phyloP scores from a whole-genome alignment of 2,888 invertebrate species.

The Macrosoma leucophasiata region DNA sequence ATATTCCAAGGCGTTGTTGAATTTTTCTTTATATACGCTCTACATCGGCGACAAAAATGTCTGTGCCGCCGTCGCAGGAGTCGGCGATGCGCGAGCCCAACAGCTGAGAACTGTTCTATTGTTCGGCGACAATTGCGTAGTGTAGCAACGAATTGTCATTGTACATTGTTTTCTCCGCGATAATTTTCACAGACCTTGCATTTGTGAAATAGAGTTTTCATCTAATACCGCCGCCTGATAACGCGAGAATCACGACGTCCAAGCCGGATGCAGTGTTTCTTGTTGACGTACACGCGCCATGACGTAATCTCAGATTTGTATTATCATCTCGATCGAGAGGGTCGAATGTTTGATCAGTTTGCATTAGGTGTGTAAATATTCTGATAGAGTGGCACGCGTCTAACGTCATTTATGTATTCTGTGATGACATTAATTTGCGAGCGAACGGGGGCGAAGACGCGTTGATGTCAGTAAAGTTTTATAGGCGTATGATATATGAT shows the following conservation, averaged over 20 bases:
- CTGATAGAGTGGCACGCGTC: slow-evolving; percentile 14
- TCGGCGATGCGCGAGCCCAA: slow-evolving; percentile 40
- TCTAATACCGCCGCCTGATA: slow-evolving; percentile 41
- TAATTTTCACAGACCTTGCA: slow-evolving; percentile 45
- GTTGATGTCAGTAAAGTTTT: slow-evolving; percentile 21
- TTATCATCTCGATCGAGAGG: slow-evolving; percentile 30
- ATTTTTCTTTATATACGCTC: slow-evolving; percentile 15
- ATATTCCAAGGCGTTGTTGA: slow-evolving; percentile 39
- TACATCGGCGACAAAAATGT: slow-evolving; percentile 17
- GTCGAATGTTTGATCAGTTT: slow-evolving; percentile 23
- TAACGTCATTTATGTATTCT: slow-evolving; percentile 24
- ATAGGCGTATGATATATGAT: slow-evolving; percentile 13
- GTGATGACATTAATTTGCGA: slow-evolving; percentile 25
- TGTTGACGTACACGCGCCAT: slow-evolving; percentile 43
- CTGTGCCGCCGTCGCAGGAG: slow-evolving; percentile 23
- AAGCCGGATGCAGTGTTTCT: slow-evolving; percentile 63
- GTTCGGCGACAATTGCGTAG: slow-evolving; percentile 49
- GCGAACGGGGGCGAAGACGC: slow-evolving; percentile 37
- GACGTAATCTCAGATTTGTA: slow-evolving; percentile 55
- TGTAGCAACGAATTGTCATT: slow-evolving; percentile 43
- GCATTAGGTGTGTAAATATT: slow-evolving; percentile 25
- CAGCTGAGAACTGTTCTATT: slow-evolving; percentile 46
- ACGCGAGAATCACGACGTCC: slow-evolving; percentile 41
- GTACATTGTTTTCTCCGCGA: slow-evolving; percentile 47
- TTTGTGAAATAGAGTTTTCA: slow-evolving; percentile 33